Evolutionary conservation across 2,888 invertebrate species (phyloP).

Genomic region (Drosophila macrospina): DNA sequence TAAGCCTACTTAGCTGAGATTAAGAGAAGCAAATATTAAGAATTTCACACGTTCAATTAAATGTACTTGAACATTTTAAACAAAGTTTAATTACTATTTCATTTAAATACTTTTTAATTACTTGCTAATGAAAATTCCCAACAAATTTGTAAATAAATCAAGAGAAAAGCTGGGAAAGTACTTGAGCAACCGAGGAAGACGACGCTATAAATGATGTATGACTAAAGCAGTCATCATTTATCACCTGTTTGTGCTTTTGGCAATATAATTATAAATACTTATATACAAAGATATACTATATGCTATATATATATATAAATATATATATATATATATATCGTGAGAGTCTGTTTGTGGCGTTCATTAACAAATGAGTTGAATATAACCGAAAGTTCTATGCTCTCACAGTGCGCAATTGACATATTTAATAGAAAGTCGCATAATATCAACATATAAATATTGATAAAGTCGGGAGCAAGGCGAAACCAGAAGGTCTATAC

Average conservation of each 20-base stretch:
- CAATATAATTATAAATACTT: conserved; percentile 8
- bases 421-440: background rate
- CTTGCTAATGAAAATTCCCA: too few species aligned
- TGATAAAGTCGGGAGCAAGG: conserved; percentile 1
- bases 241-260: conserved; percentile 6
- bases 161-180: background rate
- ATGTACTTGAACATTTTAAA: background rate
- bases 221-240: conserved; percentile 2
- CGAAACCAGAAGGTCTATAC: background rate
- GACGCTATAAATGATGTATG: conserved; percentile 8
- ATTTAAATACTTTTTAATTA: too few species aligned
- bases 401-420: background rate
- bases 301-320: background rate
- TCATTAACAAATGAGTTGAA: conserved; percentile 1
- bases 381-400: conserved; percentile 11
- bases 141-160: conserved; percentile 3
- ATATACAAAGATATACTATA: too few species aligned
- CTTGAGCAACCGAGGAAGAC: background rate
- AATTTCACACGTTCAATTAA: background rate
- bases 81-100: background rate
- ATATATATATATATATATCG: background rate
- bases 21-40: conserved; percentile 2
- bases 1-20: conserved; percentile 4
- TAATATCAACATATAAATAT: background rate
- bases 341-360: background rate